Evolutionary conservation across 2,888 invertebrate species (phyloP).

Genomic region (Magallana nippona): DNA sequence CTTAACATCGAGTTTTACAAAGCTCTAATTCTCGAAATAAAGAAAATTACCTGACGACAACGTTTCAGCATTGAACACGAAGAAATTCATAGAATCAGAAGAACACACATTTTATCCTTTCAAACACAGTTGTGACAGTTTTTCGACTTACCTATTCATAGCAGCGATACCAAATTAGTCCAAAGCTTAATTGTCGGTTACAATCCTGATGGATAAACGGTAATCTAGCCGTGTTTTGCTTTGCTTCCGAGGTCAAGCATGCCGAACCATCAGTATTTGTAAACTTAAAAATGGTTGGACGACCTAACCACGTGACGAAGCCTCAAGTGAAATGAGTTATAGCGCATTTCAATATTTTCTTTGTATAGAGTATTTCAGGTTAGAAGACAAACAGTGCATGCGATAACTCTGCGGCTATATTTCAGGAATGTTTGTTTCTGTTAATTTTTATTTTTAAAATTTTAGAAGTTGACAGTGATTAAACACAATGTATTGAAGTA

Average conservation of each 20-base stretch:
- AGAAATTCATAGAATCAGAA: background rate
- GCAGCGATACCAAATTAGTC: background rate
- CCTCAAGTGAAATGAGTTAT: background rate
- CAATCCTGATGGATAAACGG: background rate
- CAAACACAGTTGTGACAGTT: background rate
- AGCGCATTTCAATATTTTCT: background rate
- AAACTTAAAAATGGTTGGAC: conserved; percentile 43
- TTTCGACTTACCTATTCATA: background rate
- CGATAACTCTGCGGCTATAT: too few relatives aligned
- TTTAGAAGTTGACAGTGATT: too few relatives aligned
- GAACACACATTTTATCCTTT: background rate
- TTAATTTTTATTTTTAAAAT: too few relatives aligned
- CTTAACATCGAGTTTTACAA: background rate
- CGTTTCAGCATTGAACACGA: background rate
- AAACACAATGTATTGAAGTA: too few relatives aligned
- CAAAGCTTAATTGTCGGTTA: background rate
- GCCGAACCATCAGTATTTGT: conserved; percentile 39
- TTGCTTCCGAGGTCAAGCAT: conserved; percentile 48
- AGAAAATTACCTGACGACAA: conserved; percentile 11
- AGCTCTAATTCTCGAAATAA: background rate
- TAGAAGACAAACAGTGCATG: too few relatives aligned
- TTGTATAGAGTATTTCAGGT: too few relatives aligned
- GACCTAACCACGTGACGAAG: conserved; percentile 11
- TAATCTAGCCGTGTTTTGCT: conserved; percentile 42
- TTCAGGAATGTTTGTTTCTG: too few relatives aligned